Evolutionary conservation across 2,797 vertebrate genomes (phyloP), one percentile per base, ranked within the genome.

Genomic region (Nannoperca australis): DNA sequence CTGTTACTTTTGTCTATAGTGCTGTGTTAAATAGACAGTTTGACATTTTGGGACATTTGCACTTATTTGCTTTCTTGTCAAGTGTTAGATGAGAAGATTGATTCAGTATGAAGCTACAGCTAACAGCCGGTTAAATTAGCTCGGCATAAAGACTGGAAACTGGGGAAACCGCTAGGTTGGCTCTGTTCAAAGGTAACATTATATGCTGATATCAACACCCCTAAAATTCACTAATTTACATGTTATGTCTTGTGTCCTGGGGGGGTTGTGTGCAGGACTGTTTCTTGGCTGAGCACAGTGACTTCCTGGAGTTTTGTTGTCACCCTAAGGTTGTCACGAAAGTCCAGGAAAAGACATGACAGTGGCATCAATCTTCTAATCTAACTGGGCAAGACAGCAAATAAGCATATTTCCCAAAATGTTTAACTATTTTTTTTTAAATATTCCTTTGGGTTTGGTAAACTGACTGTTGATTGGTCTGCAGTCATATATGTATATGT

Each of bases 61-160:
- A 38, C 44, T 40, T 50, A 14, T 62, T 67, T 3, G 4, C 20
- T 66, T 40, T 55, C 7, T 40, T 66, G 55, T 42, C 3, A 1
- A 49, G 18, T 42, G 44, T 64, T 14, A 7, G 12, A 53, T 30
- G 2, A 36, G 27, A 24, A 15, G 18, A 62, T 17, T 7, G 12
- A 7, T 68, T 53, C 8, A 51, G 0, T 45, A 13, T 77, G 5
- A 74, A 58, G 14, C 7, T 47, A 18, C 15, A 65, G 20, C 18
- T 9, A 34, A 40, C 13, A 51, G n/a, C 11, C 3, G 0, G 4
- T 51, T 74, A 13, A 13, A 24, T 55, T 78, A 79, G 24, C 32
- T 76, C 54, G 60, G 45, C 68, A 40, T 81, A 27, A 53, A 24
- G 7, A 50, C 9, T 58, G 27, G 20, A 69, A 47, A 55, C 8